Conservation (phyloP, 2,113 vertebrate genomes). For the Cottus gobio region DNA sequence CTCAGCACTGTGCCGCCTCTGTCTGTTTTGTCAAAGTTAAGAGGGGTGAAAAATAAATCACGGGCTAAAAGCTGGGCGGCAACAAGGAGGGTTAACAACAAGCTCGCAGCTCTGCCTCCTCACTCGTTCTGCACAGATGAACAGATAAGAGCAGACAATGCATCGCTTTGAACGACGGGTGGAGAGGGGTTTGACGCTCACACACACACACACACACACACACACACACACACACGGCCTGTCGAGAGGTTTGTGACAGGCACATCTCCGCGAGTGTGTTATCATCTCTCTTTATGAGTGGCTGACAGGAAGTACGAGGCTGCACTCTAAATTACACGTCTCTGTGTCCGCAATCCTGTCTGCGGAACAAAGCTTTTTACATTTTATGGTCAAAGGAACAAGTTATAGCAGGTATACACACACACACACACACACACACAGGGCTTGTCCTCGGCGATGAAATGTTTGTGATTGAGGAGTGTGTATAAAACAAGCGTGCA, state of each 20-base stretch:
- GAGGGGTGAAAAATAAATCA: constrained; percentile 67
- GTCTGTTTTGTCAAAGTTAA: constrained; percentile 44
- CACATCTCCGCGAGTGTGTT: constrained; percentile 63
- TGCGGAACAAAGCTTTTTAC: constrained; percentile 54
- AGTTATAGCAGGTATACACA: constrained; percentile 63
- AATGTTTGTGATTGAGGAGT: constrained; percentile 65
- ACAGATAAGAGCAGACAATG: constrained; percentile 80
- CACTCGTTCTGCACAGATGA: constrained; percentile 66
- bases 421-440: neutral
- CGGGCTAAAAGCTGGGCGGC: constrained; percentile 61
- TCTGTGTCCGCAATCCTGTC: constrained; percentile 59
- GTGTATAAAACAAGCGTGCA: constrained; percentile 73
- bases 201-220: constrained; percentile 24
- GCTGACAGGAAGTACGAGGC: constrained; percentile 70
- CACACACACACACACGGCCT: constrained; percentile 29
- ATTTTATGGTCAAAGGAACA: constrained; percentile 64
- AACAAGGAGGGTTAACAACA: constrained; percentile 59
- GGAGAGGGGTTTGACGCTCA: neutral
- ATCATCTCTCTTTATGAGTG: constrained; percentile 77
- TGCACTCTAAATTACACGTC: constrained; percentile 72
- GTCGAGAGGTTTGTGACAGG: constrained; percentile 60
- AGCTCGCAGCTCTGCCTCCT: constrained; percentile 42
- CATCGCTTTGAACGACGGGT: constrained; percentile 58
- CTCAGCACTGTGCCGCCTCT: constrained; percentile 19
- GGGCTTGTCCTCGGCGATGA: constrained; percentile 47